Evolutionary conservation across 2,797 vertebrate genomes (phyloP).

Genomic region (Linurgus olivaceus): DNA sequence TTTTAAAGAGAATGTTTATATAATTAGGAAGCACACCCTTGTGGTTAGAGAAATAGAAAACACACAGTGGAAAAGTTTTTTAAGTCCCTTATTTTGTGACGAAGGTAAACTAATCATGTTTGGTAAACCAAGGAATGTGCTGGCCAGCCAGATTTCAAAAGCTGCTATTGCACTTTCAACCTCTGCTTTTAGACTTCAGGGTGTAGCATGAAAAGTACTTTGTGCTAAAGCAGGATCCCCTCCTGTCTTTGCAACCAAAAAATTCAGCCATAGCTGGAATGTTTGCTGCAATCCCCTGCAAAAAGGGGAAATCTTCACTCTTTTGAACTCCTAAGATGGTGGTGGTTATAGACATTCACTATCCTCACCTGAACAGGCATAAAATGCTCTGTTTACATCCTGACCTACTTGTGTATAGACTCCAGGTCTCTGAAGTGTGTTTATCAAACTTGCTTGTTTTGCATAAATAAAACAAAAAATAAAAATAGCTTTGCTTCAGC

Average conservation of each 20-base stretch:
- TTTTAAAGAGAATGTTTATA: background rate
- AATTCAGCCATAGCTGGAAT: background rate
- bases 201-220: background rate
- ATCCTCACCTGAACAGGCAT: background rate
- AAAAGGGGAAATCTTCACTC: background rate
- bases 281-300: background rate
- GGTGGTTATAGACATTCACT: background rate
- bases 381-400: background rate
- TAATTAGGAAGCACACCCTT: background rate
- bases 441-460: background rate
- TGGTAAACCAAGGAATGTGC: accelerated
- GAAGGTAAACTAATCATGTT: background rate
- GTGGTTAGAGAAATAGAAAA: background rate
- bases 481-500: background rate
- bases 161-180: background rate
- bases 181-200: background rate
- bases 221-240: background rate
- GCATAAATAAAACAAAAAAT: background rate
- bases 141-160: background rate
- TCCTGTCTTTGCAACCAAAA: background rate
- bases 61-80: background rate
- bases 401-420: background rate
- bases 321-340: background rate
- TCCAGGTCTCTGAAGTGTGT: background rate
- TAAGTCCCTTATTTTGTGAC: background rate